A percentile compares a stretch with the other conserved stretches of the same genome.
Conservation (phyloP, 92 coral and sea anemone genomes). For the Chrysogorgia sp. region DNA sequence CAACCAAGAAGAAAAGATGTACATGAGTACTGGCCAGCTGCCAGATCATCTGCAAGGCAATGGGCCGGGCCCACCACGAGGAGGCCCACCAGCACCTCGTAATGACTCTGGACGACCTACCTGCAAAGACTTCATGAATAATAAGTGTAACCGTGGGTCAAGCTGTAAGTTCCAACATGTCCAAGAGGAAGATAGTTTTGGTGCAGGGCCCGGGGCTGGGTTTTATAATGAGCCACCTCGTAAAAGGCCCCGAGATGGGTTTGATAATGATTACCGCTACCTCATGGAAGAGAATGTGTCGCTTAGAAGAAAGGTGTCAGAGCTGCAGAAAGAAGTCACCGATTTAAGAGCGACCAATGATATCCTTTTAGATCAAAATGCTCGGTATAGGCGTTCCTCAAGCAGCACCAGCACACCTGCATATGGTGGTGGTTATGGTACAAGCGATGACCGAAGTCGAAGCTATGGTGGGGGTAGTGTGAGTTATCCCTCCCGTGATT, state of each 20-base stretch:
- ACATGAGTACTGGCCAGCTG: slow-evolving; percentile 85
- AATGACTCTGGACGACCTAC: slow-evolving; percentile 75
- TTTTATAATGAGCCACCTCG: slow-evolving; percentile 73
- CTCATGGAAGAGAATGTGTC: slow-evolving; percentile 91
- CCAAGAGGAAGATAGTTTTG: slow-evolving; percentile 70
- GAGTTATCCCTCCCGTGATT: slow-evolving; percentile 59
- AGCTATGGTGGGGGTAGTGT: slow-evolving; percentile 46
- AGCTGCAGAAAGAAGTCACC: slow-evolving; percentile 91
- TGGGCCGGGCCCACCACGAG: slow-evolving; percentile 33
- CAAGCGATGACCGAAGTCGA: slow-evolving; percentile 29
- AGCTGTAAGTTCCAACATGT: slow-evolving; percentile 84
- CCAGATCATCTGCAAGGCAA: slow-evolving; percentile 66
- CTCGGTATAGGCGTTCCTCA: slow-evolving; percentile 82
- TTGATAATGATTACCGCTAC: slow-evolving; percentile 71
- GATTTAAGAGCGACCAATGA: slow-evolving; percentile 95
- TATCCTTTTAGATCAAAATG: slow-evolving; percentile 94
- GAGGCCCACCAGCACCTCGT: slow-evolving; percentile 75
- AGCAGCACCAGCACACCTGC: slow-evolving; percentile 60
- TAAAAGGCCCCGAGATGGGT: slow-evolving; percentile 86
- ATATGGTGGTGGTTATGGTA: slow-evolving; percentile 46
- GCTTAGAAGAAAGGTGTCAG: slow-evolving; percentile 77
- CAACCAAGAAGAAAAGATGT: slow-evolving; percentile 84
- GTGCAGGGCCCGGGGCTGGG: slow-evolving; percentile 72
- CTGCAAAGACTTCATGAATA: slow-evolving; percentile 93
- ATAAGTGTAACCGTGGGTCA: slow-evolving; percentile 88